Percentiles rank a stretch among this genome's conserved stretches.
Conservation (phyloP, 1,140 invertebrate genomes). For the Drosophila athabasca region DNA sequence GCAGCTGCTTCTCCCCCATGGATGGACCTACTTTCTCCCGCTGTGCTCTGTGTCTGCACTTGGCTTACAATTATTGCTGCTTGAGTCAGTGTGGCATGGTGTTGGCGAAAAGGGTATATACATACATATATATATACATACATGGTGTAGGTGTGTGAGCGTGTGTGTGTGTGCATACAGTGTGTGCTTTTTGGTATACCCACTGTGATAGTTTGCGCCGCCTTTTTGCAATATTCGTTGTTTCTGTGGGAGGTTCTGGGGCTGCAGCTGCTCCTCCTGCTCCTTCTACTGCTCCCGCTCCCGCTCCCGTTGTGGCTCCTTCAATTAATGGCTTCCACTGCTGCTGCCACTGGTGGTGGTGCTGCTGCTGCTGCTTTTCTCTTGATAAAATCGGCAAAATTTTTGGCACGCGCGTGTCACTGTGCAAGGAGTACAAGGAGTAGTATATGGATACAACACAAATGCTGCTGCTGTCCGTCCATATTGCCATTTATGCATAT, state of each 20-base stretch:
- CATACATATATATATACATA: too few relatives aligned
- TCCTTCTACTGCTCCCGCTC: conserved; percentile 14
- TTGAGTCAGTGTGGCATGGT: neutral
- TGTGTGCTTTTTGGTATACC: conserved; percentile 39
- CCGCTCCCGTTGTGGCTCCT: conserved; percentile 16
- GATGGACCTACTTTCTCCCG: too few relatives aligned
- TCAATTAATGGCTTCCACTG: conserved; percentile 46
- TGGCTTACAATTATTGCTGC: conserved; percentile 44
- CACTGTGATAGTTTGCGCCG: conserved; percentile 71
- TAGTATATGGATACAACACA: conserved; percentile 34
- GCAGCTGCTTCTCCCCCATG: too few relatives aligned
- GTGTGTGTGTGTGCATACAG: conserved; percentile 10
- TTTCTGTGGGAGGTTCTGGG: conserved; percentile 6
- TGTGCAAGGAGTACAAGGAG: conserved; percentile 25
- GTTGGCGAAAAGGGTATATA: neutral
- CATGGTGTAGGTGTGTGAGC: conserved; percentile 2
- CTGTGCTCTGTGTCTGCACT: conserved; percentile 15
- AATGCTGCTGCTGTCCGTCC: conserved; percentile 67
- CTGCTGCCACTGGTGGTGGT: conserved; percentile 20
- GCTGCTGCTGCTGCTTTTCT: conserved; percentile 44
- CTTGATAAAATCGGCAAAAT: conserved; percentile 74
- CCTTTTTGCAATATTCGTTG: conserved; percentile 64
- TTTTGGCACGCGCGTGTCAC: conserved; percentile 73
- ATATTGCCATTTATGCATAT: conserved; percentile 74
- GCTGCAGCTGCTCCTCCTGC: conserved; percentile 23